Evolutionary conservation across 1,140 invertebrate species (phyloP).

Genomic region (Oreohelix idahoensis): DNA sequence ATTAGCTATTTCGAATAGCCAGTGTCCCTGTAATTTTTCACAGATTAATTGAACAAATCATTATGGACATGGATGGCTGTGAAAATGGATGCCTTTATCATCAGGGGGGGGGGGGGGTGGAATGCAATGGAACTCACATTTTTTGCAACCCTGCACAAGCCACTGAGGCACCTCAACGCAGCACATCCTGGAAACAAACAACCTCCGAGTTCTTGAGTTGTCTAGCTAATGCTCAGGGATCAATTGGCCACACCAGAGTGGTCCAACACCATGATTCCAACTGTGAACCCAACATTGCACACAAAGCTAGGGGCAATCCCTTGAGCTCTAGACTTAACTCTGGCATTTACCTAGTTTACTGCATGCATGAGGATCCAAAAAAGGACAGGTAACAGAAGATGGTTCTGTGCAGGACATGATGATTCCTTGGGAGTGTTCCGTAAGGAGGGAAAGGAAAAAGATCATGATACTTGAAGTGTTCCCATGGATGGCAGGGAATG

Average conservation of each 20-base stretch:
- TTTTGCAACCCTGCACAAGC: neutral
- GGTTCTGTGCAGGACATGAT: too few relatives aligned
- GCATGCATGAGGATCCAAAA: neutral
- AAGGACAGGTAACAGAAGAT: too few relatives aligned
- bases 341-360: neutral
- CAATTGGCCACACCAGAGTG: neutral
- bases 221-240: neutral
- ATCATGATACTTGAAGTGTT: too few relatives aligned
- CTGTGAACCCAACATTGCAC: neutral
- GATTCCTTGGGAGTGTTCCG: too few relatives aligned
- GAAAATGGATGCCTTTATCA: neutral
- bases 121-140: neutral
- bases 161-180: neutral
- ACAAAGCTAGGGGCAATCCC: neutral
- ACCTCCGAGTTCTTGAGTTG: too few relatives aligned
- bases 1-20: too few relatives aligned
- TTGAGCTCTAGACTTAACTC: neutral
- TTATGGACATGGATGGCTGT: neutral
- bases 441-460: too few relatives aligned
- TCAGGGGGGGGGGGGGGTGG: too few relatives aligned
- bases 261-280: neutral
- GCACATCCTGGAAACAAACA: neutral
- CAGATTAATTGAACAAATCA: too few relatives aligned
- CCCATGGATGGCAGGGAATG: too few relatives aligned
- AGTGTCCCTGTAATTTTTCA: too few relatives aligned